phyloP scores from a whole-genome alignment of 2,888 invertebrate genomes.

The Ceraclea dissimilis region DNA sequence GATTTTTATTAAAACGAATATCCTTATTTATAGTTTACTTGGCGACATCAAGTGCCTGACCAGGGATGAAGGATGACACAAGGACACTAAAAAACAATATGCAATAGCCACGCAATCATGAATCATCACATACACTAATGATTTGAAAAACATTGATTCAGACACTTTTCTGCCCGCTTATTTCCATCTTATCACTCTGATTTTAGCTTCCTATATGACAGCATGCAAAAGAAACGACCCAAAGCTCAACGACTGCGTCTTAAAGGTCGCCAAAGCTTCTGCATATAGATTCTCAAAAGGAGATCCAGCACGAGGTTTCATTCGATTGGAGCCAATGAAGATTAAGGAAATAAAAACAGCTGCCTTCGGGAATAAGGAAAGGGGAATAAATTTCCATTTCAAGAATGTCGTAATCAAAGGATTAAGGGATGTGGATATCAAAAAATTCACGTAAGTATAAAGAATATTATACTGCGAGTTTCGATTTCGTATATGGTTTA shows the following conservation, averaged over 20 bases:
- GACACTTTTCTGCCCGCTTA: too few relatives aligned
- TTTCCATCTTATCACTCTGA: too few relatives aligned
- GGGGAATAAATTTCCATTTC: slow-evolving; percentile 18
- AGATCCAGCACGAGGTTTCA: slow-evolving; percentile 10
- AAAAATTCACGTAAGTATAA: slow-evolving; percentile 16
- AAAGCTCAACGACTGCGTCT: slow-evolving; percentile 31
- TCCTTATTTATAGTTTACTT: too few relatives aligned
- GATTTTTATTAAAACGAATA: too few relatives aligned
- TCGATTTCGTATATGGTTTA: too few relatives aligned
- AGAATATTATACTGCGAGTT: too few relatives aligned
- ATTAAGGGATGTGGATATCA: slow-evolving; percentile 9
- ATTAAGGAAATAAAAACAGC: slow-evolving; percentile 17
- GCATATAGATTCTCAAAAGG: slow-evolving; percentile 16
- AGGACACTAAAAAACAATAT: too few relatives aligned
- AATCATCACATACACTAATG: too few relatives aligned
- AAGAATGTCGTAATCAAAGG: slow-evolving; percentile 14
- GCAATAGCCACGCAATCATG: too few relatives aligned
- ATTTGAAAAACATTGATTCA: too few relatives aligned
- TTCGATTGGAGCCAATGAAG: slow-evolving; percentile 16
- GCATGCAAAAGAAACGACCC: slow-evolving; percentile 32
- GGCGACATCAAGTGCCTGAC: too few relatives aligned
- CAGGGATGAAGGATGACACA: too few relatives aligned
- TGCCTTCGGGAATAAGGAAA: slow-evolving; percentile 6
- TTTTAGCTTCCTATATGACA: slow-evolving; percentile 34
- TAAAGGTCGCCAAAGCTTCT: slow-evolving; percentile 8